Percentiles rank a stretch among this genome's conserved stretches.
Evolutionary conservation across 2,888 invertebrate species (phyloP).

Genomic region (Folsomia candida): DNA sequence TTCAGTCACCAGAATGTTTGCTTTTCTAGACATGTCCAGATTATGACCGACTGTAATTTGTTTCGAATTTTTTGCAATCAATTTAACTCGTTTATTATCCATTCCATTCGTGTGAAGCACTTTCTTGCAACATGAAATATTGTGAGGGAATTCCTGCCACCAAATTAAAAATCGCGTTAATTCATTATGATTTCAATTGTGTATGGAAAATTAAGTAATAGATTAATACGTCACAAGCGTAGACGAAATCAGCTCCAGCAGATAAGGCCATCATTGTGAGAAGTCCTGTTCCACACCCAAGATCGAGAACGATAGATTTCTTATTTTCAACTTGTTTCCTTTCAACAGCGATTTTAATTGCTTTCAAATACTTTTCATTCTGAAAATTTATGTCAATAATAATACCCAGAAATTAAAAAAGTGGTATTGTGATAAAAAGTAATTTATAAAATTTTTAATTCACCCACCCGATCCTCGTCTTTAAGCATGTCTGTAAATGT

Average conservation of each 20-base stretch:
- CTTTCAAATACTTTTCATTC: slow-evolving; percentile 83
- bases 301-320: slow-evolving; percentile 85
- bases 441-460: neutral
- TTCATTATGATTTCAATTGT: neutral
- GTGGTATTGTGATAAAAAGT: too few relatives aligned
- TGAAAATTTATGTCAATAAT: too few relatives aligned
- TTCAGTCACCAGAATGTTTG: slow-evolving; percentile 92
- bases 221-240: slow-evolving; percentile 76
- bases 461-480: neutral
- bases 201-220: neutral
- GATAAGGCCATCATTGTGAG: slow-evolving; percentile 85
- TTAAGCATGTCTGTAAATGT: neutral
- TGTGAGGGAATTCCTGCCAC: slow-evolving; percentile 82
- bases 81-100: slow-evolving; percentile 67
- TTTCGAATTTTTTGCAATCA: slow-evolving; percentile 85
- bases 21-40: slow-evolving; percentile 71
- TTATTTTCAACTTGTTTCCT: slow-evolving; percentile 68
- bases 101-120: slow-evolving; percentile 78
- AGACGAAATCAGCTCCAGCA: slow-evolving; percentile 83
- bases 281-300: slow-evolving; percentile 94
- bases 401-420: too few relatives aligned
- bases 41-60: slow-evolving; percentile 74
- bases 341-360: slow-evolving; percentile 74
- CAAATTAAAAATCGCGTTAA: neutral
- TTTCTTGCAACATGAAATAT: slow-evolving; percentile 83